These are phyloP conservation scores for Branchellion lobata DNA, from an alignment of 2,888 invertebrate species.

Conservation along the genomic window DNA sequence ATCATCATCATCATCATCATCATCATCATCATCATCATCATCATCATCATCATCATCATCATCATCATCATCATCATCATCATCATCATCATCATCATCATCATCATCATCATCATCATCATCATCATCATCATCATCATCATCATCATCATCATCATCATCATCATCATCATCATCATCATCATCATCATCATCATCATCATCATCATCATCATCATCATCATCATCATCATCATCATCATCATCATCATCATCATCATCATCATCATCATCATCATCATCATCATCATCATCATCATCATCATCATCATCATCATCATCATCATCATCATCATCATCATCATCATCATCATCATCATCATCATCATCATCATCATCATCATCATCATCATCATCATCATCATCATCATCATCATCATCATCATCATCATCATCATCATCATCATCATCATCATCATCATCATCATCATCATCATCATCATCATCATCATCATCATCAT, in stretches of 20 bases:
- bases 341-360: neutral
- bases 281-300: neutral
- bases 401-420: constrained; percentile 1
- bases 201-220: neutral
- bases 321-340: neutral
- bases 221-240: constrained; percentile 7
- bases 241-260: neutral
- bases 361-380: neutral
- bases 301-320: constrained; percentile 2
- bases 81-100: neutral
- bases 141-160: constrained; percentile 8
- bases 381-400: neutral
- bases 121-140: neutral
- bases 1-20: constrained; percentile 1
- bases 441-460: no score
- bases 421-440: neutral
- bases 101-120: neutral
- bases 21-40: neutral
- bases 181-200: constrained; percentile 8
- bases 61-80: neutral
- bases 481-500: no score
- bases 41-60: constrained; percentile 7
- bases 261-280: constrained; percentile 2
- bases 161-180: neutral
- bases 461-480: no score